Evolutionary conservation across 2,797 vertebrate species (phyloP), one percentile per base, ranked within the genome.

Genomic region (Scarus forsteni): DNA sequence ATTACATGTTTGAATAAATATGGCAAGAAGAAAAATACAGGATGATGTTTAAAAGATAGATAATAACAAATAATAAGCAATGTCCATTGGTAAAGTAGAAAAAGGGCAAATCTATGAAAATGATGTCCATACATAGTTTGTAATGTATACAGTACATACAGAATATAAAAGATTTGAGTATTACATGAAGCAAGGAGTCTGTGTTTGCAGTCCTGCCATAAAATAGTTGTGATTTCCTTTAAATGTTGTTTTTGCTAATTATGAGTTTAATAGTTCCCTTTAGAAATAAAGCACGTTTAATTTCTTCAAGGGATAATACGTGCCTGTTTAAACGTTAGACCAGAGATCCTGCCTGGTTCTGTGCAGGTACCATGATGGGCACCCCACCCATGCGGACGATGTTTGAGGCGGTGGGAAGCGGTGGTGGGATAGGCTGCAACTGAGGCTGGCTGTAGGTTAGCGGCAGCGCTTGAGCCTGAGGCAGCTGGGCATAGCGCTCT

Each of bases 301-400:
- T 10, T 40, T 10, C 1, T 18, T 16, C 6, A 54, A 53, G 58
- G 48, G 61, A 34, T 48, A 43, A 40, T 5, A 8, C 6, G 55
- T 50, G 45, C 59, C 60, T 55, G 70, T 59, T 42, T 52, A 10
- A 3, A 8, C 0, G 12, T 94, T 94, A 99, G 84, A 99, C 98
- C 51, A 99, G 92, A 67, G 97, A 99, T 1, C 97, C 97, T 0
- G 96, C 96, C 77, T 98, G 96, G 90, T 95, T 98, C 83, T 98
- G 97, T 0, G 97, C 95, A 0, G 97, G 97, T 79, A 98, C 96
- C 97, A 98, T 97, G 48, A 98, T 95, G 0, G 96, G 96, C 42
- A 98, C 92, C 0, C 95, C 97, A 0, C 97, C 97, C 86, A 96
- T 97, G 46, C 96, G 95, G 56, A 90, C 69, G 73, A 99, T 93